Percentiles rank a stretch among this genome's conserved stretches.
Evolutionary conservation across 1,140 invertebrate genomes (phyloP).

Genomic region (Drosophila lowei): DNA sequence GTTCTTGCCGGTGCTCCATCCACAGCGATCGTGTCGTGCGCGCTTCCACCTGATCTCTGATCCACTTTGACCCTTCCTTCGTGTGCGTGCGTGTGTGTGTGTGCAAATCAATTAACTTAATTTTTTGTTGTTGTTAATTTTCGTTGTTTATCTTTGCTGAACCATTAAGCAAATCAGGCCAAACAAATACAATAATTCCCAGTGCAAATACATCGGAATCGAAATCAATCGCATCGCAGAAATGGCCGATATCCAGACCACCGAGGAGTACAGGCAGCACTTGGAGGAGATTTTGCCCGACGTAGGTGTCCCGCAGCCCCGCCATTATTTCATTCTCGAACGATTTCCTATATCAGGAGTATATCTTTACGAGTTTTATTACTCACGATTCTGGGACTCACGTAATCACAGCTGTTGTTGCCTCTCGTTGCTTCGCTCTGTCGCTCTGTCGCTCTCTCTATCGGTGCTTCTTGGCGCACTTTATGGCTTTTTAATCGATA

Average conservation of each 20-base stretch:
- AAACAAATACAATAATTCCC: conserved; percentile 22
- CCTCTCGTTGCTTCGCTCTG: conserved; percentile 23
- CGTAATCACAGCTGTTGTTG: conserved; percentile 55
- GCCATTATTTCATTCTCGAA: too few species aligned
- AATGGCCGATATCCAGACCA: conserved; percentile 75
- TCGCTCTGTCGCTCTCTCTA: conserved; percentile 10
- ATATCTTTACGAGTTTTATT: conserved; percentile 36
- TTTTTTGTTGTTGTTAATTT: conserved; percentile 44
- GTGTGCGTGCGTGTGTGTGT: conserved; percentile 17
- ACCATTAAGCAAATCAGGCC: conserved; percentile 30
- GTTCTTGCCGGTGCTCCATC: conserved; percentile 1
- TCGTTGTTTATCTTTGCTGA: conserved; percentile 43
- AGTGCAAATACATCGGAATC: conserved; percentile 32
- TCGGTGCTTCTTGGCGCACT: conserved; percentile 45
- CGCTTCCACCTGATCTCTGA: too few species aligned
- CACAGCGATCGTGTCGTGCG: conserved; percentile 4
- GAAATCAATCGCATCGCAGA: conserved; percentile 15
- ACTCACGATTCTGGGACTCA: conserved; percentile 48
- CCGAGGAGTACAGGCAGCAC: conserved; percentile 74
- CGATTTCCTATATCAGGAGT: neutral
- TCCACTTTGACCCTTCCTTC: neutral
- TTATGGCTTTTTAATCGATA: conserved; percentile 74
- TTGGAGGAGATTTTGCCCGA: conserved; percentile 72
- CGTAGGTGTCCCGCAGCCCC: conserved; percentile 40
- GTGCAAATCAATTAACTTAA: conserved; percentile 48